These are phyloP conservation scores for Helicoverpa armigera DNA, from an alignment of 1,140 invertebrate species.

Conservation along the genomic window DNA sequence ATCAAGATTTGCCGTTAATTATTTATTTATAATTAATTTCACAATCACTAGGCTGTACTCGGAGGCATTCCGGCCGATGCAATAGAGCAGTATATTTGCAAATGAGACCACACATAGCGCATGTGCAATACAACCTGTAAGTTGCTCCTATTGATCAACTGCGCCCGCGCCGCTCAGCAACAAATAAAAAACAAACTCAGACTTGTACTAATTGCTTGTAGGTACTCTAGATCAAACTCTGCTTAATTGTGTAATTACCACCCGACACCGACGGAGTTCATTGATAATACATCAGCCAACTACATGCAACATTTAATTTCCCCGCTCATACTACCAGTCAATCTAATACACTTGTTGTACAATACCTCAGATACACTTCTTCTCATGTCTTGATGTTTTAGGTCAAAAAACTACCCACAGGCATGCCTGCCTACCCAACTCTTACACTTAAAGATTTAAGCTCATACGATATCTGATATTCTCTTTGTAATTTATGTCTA, in stretches of 20 bases:
- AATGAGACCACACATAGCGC: not conserved
- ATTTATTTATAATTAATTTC: not conserved
- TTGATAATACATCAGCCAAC: not conserved
- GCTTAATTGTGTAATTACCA: not conserved
- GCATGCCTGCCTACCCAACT: too few relatives aligned
- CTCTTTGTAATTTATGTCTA: too few relatives aligned
- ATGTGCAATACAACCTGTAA: constrained; percentile 1
- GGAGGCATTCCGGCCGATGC: not conserved
- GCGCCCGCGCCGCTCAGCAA: not conserved
- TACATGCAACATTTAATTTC: not conserved
- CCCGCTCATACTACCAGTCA: not conserved
- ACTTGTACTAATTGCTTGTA: not conserved
- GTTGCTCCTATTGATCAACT: not conserved
- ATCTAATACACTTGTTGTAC: not conserved
- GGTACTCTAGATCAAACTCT: not conserved
- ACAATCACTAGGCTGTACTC: not conserved
- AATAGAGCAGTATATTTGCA: not conserved
- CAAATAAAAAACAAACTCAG: not conserved
- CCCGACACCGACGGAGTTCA: not conserved
- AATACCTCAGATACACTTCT: too few relatives aligned
- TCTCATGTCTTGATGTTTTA: too few relatives aligned
- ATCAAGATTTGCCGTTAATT: not conserved
- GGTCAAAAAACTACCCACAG: too few relatives aligned
- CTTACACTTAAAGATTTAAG: too few relatives aligned
- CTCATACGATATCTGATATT: too few relatives aligned